Percentiles rank a stretch among this genome's conserved stretches.
Evolutionary conservation across 2,797 vertebrate genomes (phyloP).

Genomic region (Alosa sapidissima): DNA sequence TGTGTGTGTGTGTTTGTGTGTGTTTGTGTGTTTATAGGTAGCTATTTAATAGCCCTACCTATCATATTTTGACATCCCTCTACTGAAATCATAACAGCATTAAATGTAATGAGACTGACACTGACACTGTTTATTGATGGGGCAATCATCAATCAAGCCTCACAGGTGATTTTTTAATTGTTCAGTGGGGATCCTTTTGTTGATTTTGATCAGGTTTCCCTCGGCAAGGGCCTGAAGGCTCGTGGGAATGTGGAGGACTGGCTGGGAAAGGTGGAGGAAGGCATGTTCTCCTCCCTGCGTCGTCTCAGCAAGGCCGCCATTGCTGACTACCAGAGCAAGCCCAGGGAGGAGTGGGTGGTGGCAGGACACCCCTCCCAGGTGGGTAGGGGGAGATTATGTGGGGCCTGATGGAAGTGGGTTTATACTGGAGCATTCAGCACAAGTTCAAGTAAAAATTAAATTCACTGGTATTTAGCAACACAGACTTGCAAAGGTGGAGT

Average conservation of each 20-base stretch:
- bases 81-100: neutral
- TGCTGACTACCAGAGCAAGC: conserved; percentile 76
- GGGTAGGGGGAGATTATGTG: conserved; percentile 13
- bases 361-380: conserved; percentile 86
- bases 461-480: no score
- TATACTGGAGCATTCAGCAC: neutral
- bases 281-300: conserved; percentile 82
- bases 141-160: neutral
- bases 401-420: neutral
- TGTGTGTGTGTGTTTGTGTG: neutral
- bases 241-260: conserved; percentile 88
- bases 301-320: conserved; percentile 82
- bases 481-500: no score
- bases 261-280: conserved; percentile 85
- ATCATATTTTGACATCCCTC: neutral
- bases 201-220: conserved; percentile 67
- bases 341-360: conserved; percentile 77
- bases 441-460: neutral
- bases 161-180: neutral
- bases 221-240: conserved; percentile 84
- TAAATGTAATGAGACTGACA: neutral
- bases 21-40: neutral
- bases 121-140: neutral
- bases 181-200: neutral
- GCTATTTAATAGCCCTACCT: neutral